Base-by-base conservation (phyloP, 2,888 invertebrate genomes). In the Minunthozetes semirufus region DNA sequence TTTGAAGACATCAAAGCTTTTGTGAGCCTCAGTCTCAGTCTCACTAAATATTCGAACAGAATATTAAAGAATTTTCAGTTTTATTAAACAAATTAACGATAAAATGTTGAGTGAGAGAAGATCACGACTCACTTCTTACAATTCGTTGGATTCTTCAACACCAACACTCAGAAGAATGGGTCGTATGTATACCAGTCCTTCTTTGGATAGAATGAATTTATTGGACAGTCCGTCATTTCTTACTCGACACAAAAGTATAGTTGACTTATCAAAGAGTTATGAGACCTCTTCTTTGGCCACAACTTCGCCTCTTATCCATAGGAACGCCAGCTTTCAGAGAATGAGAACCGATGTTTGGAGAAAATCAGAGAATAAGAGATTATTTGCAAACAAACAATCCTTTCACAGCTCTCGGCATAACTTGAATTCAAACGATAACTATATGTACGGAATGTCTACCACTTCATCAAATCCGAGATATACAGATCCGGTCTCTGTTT, bases 181-280 rank as follows among this genome's bases (percentile, higher is more conserved):
- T 13, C 68, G 68, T 33, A 68, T 68, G 68, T 68, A 68, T 22
- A 68, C 68, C 11, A 68, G 68, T 46, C 68, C 68, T 42, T 68
- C 68, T 8, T 46, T 68, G 22, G 68, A 68, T 42, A 38, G 68
- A 42, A 8, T 68, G 9, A 42, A 8, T 8, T 19, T 46, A 6
- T 42, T 68, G 15, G 68, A 68, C 15, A 68, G 68, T 0, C 29
- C 61, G 13, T 13, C 42, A 17, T 15, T 68, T 19, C 38, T 68
- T 8, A n/a, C 42, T 6, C n/a, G 68, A 68, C 68, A 68, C 11
- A 68, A 42, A 38, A 68, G 68, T 42, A 42, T 22, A 19, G 19
- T 19, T 42, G 68, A 68, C 13, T 38, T 68, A 42, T 42, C 68
- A 6, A 19, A 46, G n/a, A 68, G 1, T 0, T 29, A 42, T 42